Conservation (phyloP, 35 echinoderm and acorn worm species). For the Heliocidaris erythrogramma region DNA sequence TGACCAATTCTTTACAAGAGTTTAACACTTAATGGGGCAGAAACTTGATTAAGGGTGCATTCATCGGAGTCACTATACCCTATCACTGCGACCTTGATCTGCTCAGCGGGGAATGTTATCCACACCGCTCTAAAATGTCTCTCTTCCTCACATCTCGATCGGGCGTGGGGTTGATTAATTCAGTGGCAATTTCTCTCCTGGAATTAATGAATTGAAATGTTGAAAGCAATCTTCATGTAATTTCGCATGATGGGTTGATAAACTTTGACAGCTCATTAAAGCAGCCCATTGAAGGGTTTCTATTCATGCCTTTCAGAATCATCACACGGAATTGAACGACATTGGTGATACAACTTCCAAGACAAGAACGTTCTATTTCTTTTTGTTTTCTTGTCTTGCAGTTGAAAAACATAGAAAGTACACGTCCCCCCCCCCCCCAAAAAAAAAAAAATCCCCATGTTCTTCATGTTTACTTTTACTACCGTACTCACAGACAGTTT, state of each 20-base stretch:
- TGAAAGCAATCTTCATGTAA: conserved; percentile 2
- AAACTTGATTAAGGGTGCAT: neutral
- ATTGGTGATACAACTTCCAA: neutral
- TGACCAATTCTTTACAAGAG: neutral
- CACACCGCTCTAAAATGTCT: neutral
- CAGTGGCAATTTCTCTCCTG: neutral
- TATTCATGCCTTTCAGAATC: neutral
- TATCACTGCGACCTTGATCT: conserved; percentile 1
- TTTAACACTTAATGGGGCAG: neutral
- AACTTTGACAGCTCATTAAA: conserved; percentile 3
- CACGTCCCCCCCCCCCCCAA: neutral
- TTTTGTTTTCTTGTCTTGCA: neutral
- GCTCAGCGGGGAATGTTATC: neutral
- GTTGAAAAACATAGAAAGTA: neutral
- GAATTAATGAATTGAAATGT: conserved; percentile 19
- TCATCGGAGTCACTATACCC: neutral
- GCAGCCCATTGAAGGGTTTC: neutral
- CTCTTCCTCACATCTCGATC: neutral
- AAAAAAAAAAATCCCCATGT: neutral
- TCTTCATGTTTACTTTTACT: neutral
- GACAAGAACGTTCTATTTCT: neutral
- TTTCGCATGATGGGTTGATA: neutral
- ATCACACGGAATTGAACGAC: neutral
- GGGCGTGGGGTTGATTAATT: neutral
- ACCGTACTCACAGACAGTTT: neutral